These are phyloP conservation scores for Zele albiditarsus DNA, from an alignment of 2,888 invertebrate species.

Conservation along the genomic window DNA sequence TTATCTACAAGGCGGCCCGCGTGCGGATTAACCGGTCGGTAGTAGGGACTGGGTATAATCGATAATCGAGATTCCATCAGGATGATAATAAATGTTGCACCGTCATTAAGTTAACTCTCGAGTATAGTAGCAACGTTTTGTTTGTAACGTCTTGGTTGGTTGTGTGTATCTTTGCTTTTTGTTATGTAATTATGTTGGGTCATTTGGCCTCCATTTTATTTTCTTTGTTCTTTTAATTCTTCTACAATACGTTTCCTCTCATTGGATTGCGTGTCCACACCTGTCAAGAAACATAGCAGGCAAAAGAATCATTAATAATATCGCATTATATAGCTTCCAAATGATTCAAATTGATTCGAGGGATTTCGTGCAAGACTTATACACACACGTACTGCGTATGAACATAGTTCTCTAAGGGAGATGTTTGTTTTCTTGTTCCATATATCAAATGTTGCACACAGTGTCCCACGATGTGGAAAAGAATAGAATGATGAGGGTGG, in stretches of 20 bases:
- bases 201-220: conserved; percentile 21
- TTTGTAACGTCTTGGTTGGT: neutral
- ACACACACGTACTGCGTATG: neutral
- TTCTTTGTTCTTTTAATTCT: neutral
- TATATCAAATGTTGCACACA: conserved; percentile 5
- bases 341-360: conserved; percentile 51
- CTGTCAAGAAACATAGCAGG: conserved; percentile 47
- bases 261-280: conserved; percentile 23
- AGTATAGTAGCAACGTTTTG: neutral
- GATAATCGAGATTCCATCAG: conserved; percentile 30
- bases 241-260: neutral
- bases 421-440: conserved; percentile 10
- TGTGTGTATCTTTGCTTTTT: neutral
- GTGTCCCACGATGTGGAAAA: neutral
- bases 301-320: conserved; percentile 58
- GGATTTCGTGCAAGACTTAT: conserved; percentile 1
- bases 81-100: conserved; percentile 32
- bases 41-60: conserved; percentile 19
- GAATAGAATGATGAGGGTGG: neutral
- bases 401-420: neutral
- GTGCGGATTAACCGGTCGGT: conserved; percentile 29
- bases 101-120: conserved; percentile 18
- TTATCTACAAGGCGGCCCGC: conserved; percentile 31
- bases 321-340: conserved; percentile 50
- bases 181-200: conserved; percentile 19